Conservation (phyloP, 2,113 vertebrate species). For the Osmerus mordax region DNA sequence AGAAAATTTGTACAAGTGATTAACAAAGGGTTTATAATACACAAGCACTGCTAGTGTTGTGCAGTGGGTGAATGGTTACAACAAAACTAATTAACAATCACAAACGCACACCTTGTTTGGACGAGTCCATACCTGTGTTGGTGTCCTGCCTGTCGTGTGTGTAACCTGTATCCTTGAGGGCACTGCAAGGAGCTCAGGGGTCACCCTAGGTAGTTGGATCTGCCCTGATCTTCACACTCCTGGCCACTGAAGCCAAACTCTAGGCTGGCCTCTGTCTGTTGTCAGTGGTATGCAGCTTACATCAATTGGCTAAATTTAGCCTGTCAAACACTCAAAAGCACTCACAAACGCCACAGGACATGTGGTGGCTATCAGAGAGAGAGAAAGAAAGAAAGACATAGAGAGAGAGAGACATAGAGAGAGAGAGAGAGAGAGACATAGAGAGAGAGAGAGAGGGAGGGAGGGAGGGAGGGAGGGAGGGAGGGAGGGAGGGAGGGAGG, state of each 20-base stretch:
- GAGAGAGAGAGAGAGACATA: not conserved
- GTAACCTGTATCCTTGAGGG: slow-evolving; percentile 60
- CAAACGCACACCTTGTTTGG: slow-evolving; percentile 16
- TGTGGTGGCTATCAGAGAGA: slow-evolving; percentile 38
- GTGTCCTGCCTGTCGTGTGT: slow-evolving; percentile 33
- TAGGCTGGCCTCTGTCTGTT: slow-evolving; percentile 80
- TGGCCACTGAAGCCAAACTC: slow-evolving; percentile 79
- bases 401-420: not conserved
- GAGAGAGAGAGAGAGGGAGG: not conserved
- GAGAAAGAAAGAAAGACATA: slow-evolving; percentile 9
- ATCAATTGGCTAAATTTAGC: slow-evolving; percentile 98
- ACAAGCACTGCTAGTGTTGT: no score
- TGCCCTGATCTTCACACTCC: slow-evolving; percentile 86
- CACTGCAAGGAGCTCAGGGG: slow-evolving; percentile 59
- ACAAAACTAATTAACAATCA: slow-evolving; percentile 1
- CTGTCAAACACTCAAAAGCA: slow-evolving; percentile 71
- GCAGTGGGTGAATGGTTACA: not conserved
- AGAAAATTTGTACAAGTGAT: no score
- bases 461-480: slow-evolving; percentile 1
- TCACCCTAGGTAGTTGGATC: slow-evolving; percentile 70
- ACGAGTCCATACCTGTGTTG: slow-evolving; percentile 57
- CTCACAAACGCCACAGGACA: slow-evolving; percentile 65
- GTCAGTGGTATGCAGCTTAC: slow-evolving; percentile 92
- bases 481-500: not conserved
- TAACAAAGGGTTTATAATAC: no score